These are phyloP conservation scores for Hydrotaea cyrtoneurina DNA, from an alignment of 2,888 invertebrate species.

Conservation along the genomic window DNA sequence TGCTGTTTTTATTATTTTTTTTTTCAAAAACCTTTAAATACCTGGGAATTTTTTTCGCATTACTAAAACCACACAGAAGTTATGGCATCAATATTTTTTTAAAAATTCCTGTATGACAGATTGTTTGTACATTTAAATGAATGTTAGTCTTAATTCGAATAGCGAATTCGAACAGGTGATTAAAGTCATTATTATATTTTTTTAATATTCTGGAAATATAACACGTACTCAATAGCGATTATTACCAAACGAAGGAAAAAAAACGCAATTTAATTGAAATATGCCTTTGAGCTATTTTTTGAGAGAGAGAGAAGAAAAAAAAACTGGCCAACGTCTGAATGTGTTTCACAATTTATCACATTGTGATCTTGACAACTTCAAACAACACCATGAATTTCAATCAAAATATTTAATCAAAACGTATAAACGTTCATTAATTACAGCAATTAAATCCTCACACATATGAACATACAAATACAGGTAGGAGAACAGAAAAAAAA, in stretches of 20 bases:
- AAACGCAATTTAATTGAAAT: constrained; percentile 14
- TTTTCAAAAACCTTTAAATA: too few relatives aligned
- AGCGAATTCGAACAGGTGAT: too few relatives aligned
- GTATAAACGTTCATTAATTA: constrained; percentile 56
- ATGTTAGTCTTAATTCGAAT: too few relatives aligned
- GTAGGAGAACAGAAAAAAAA: not conserved
- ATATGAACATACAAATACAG: constrained; percentile 20
- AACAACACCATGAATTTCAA: constrained; percentile 23
- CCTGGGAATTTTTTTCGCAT: too few relatives aligned
- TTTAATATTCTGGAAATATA: too few relatives aligned
- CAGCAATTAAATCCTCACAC: constrained; percentile 64
- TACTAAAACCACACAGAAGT: too few relatives aligned
- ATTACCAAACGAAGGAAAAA: constrained; percentile 1
- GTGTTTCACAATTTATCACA: constrained; percentile 26
- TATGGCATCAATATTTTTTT: too few relatives aligned
- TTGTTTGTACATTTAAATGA: too few relatives aligned
- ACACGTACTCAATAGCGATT: not conserved
- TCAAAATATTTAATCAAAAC: constrained; percentile 59
- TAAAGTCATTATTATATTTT: too few relatives aligned
- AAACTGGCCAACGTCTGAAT: not conserved
- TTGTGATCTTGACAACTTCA: constrained; percentile 12
- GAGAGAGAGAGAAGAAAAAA: too few relatives aligned
- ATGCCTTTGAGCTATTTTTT: constrained; percentile 20
- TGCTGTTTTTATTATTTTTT: too few relatives aligned
- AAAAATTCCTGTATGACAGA: too few relatives aligned